phyloP scores from a whole-genome alignment of 1,140 invertebrate species.

The Adoxophyes honmai region DNA sequence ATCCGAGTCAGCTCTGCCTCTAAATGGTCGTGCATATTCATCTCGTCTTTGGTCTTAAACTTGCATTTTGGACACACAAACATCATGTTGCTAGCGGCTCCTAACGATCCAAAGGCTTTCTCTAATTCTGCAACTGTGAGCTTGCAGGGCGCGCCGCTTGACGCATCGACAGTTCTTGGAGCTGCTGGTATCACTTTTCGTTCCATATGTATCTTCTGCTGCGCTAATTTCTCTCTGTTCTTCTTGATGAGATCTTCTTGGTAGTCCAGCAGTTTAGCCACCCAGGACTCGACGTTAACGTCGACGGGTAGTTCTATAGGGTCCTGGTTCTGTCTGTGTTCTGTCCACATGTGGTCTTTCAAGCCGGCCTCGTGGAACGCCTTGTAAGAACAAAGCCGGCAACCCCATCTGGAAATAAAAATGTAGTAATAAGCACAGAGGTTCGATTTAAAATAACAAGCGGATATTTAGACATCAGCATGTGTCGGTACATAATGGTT shows the following conservation, averaged over 20 bases:
- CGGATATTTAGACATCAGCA: too few species aligned
- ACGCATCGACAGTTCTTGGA: background rate
- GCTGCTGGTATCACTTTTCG: constrained; percentile 13
- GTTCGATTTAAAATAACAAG: too few species aligned
- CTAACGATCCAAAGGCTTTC: constrained; percentile 48
- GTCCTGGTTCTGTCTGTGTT: constrained; percentile 43
- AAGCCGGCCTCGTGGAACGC: constrained; percentile 59
- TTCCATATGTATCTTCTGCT: constrained; percentile 33
- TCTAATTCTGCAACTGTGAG: constrained; percentile 28
- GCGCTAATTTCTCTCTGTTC: constrained; percentile 41
- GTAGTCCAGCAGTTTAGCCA: constrained; percentile 37
- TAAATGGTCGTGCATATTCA: constrained; percentile 46
- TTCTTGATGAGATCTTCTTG: constrained; percentile 42
- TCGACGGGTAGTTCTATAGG: constrained; percentile 41
- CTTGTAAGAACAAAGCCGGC: constrained; percentile 57
- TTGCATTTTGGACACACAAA: constrained; percentile 56
- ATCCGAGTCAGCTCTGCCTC: constrained; percentile 59
- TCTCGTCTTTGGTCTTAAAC: constrained; percentile 34
- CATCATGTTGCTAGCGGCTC: constrained; percentile 28
- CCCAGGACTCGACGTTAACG: constrained; percentile 50
- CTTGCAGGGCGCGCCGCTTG: background rate
- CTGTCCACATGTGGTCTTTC: constrained; percentile 46
- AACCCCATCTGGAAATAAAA: constrained; percentile 52
- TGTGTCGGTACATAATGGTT: too few species aligned
- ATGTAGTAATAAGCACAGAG: too few species aligned